Base-by-base conservation (phyloP, 1,140 invertebrate genomes). In the Bemisia tabaci region DNA sequence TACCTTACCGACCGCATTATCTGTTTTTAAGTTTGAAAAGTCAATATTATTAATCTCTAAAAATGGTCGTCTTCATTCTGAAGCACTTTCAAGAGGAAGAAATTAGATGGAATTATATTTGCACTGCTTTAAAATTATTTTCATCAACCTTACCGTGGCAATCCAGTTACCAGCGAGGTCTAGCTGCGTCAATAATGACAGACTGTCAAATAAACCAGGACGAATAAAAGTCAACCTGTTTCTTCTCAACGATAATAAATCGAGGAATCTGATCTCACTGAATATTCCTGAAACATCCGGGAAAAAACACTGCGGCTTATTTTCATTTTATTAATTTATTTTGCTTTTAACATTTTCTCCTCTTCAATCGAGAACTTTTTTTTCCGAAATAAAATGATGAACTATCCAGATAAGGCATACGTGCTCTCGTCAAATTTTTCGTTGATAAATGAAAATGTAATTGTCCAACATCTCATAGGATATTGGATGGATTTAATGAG, bases 121-220 rank as follows among this genome's bases (percentile, higher is more conserved):
- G n/a, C n/a, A n/a, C n/a, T n/a, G n/a, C n/a, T n/a, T n/a, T n/a
- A n/a, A n/a, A n/a, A n/a, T n/a, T n/a, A n/a, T n/a, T n/a, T n/a
- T n/a, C n/a, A n/a, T n/a, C n/a, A n/a, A n/a, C 60, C 60, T 65
- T 59, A 76, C 78, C 72, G 74, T 68, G 22, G 72, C 71, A 33
- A 86, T 79, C 70, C 80, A 80, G 70, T 85, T 85, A 72, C 77
- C 80, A 24, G 82, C 82, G 22, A 86, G 70, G 60, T 85, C 78
- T 26, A 86, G 74, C 17, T 81, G 81, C 26, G 81, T 79, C 60
- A 85, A 70, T 24, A 80, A 79, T 0, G 70, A 69, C 1, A 84
- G 75, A 63, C 75, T 80, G 68, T 80, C 78, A 70, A 86, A 85
- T 22, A 83, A 75, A 1, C 79, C 80, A 12, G 79, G 78, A 2